Conservation (phyloP, 2,113 vertebrate genomes). For the Hipposideros armiger region DNA sequence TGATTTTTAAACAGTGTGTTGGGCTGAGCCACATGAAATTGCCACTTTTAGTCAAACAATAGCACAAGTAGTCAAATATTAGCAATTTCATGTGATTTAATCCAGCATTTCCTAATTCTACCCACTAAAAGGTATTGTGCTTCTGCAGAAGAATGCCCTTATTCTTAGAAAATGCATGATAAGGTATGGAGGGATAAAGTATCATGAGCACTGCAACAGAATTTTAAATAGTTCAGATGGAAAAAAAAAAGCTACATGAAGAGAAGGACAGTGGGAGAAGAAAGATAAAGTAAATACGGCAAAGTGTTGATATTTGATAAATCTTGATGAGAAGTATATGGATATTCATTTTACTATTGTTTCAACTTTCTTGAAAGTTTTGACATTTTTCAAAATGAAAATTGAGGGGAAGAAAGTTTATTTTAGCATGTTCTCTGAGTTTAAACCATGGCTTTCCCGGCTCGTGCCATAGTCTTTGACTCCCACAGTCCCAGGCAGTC, state of each 20-base stretch:
- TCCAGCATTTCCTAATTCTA: not conserved
- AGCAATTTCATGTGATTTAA: not conserved
- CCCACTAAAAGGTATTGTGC: not conserved
- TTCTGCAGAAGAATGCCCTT: not conserved
- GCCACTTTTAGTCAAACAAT: not conserved
- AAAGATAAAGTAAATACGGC: not conserved
- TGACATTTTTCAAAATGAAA: slow-evolving; percentile 32
- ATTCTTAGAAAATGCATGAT: not conserved
- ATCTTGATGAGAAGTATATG: not conserved
- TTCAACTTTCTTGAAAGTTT: slow-evolving; percentile 21
- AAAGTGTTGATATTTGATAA: not conserved
- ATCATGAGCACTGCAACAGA: not conserved
- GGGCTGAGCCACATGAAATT: not conserved
- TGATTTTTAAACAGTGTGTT: not conserved
- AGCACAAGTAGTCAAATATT: not conserved
- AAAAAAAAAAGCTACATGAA: not conserved
- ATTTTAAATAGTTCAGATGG: not conserved
- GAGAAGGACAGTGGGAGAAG: not conserved
- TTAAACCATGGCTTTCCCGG: not conserved
- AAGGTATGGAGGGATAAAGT: not conserved
- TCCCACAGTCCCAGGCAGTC: not conserved
- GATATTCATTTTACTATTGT: not conserved
- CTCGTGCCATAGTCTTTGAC: not conserved
- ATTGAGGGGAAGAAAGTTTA: not conserved
- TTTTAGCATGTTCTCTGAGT: not conserved